phyloP scores from a whole-genome alignment of 1,140 invertebrate species.

The Pseudomyrmex sp. region DNA sequence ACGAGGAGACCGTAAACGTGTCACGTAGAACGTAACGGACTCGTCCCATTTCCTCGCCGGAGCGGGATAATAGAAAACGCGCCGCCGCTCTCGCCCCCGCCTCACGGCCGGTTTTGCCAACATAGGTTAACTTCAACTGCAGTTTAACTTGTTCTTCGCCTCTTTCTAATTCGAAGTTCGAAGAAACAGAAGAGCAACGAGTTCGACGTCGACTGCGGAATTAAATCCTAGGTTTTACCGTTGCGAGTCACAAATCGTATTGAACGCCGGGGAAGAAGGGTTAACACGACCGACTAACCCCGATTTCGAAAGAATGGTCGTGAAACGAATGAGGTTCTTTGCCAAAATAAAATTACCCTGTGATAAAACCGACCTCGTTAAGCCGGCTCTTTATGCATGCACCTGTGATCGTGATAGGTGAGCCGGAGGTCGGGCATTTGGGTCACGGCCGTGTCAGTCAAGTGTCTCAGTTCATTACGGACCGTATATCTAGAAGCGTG shows the following conservation, averaged over 20 bases:
- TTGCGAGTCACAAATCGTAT: conserved; percentile 2
- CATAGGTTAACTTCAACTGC: conserved; percentile 23
- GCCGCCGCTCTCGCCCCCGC: background rate
- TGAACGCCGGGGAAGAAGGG: too few species aligned
- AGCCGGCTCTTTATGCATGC: conserved; percentile 42
- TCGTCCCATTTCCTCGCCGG: background rate
- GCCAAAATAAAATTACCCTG: conserved; percentile 40
- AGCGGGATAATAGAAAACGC: conserved; percentile 35
- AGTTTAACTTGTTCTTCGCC: background rate
- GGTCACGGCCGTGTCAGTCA: conserved; percentile 47
- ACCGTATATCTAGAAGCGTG: background rate
- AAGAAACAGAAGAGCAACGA: background rate
- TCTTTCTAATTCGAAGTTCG: conserved; percentile 10
- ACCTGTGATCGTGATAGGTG: conserved; percentile 41
- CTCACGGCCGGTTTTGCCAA: conserved; percentile 7
- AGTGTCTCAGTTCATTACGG: conserved; percentile 34
- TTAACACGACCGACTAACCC: conserved; percentile 5
- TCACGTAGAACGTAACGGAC: conserved; percentile 24
- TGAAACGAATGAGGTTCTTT: conserved; percentile 25
- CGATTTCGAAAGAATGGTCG: conserved; percentile 13
- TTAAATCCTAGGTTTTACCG: conserved; percentile 2
- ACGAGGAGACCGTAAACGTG: conserved; percentile 27
- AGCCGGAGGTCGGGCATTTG: conserved; percentile 31
- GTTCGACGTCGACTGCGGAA: background rate
- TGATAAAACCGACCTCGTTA: conserved; percentile 34